Conservation (phyloP, 2,888 invertebrate species). For the Spodoptera exigua region DNA sequence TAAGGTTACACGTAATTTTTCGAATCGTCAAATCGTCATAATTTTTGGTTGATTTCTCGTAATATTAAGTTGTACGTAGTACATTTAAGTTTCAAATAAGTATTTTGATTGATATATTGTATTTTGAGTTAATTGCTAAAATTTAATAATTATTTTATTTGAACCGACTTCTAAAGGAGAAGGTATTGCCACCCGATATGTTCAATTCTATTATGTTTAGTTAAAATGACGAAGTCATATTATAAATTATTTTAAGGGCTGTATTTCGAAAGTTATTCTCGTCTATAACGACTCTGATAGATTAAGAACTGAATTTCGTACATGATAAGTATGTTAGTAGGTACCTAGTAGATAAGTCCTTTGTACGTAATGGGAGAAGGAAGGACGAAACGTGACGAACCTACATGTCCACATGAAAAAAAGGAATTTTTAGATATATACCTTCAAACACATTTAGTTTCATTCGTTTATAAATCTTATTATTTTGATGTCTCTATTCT, state of each 20-base stretch:
- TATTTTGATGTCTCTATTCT: too few relatives aligned
- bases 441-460: too few relatives aligned
- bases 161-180: conserved; percentile 47
- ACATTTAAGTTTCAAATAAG: conserved; percentile 7
- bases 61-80: conserved; percentile 17
- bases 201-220: conserved; percentile 50
- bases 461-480: too few relatives aligned
- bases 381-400: too few relatives aligned
- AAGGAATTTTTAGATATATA: too few relatives aligned
- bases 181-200: conserved; percentile 58
- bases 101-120: conserved; percentile 20
- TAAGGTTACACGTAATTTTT: not conserved
- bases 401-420: too few relatives aligned
- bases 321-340: not conserved
- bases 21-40: not conserved
- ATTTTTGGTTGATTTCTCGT: conserved; percentile 5
- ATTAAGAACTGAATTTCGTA: conserved; percentile 10
- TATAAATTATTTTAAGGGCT: conserved; percentile 33
- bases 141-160: conserved; percentile 29
- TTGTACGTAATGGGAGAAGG: too few relatives aligned
- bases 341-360: not conserved
- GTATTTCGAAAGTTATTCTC: conserved; percentile 23
- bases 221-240: conserved; percentile 47
- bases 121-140: conserved; percentile 38
- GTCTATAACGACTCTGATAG: conserved; percentile 12